Percentiles rank a stretch among this genome's conserved stretches.
phyloP scores from a whole-genome alignment of 2,888 invertebrate species.

The Plagodis dolabraria region DNA sequence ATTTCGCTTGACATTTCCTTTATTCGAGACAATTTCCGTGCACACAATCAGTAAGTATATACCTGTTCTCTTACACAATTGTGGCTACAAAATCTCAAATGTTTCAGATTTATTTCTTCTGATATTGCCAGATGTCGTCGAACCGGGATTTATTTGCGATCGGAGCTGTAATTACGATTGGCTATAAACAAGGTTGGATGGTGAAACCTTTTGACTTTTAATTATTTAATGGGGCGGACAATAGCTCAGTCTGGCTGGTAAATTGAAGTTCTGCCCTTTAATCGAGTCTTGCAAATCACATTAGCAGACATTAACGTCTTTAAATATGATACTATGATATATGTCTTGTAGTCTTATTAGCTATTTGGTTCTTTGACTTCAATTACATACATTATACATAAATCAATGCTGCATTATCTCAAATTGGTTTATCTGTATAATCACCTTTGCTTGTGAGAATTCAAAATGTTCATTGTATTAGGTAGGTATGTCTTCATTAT shows the following conservation, averaged over 20 bases:
- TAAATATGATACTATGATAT: slow-evolving; percentile 37
- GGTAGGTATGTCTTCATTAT: background rate
- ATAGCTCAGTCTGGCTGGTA: slow-evolving; percentile 47
- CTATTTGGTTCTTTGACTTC: too few species aligned
- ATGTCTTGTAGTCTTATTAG: slow-evolving; percentile 16
- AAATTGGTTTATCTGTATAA: too few species aligned
- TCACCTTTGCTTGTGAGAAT: too few species aligned
- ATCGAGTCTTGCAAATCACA: slow-evolving; percentile 58
- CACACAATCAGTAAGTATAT: slow-evolving; percentile 11
- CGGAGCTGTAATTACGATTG: slow-evolving; percentile 62
- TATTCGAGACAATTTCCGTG: slow-evolving; percentile 36
- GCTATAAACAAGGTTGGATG: slow-evolving; percentile 61
- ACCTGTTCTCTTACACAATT: slow-evolving; percentile 25
- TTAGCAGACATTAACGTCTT: slow-evolving; percentile 23
- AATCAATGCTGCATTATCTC: slow-evolving; percentile 1
- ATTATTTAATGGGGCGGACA: slow-evolving; percentile 64
- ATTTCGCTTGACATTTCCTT: slow-evolving; percentile 51
- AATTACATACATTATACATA: too few species aligned
- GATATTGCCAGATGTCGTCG: slow-evolving; percentile 53
- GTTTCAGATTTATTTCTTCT: slow-evolving; percentile 43
- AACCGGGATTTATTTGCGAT: slow-evolving; percentile 57
- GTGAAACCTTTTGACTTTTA: slow-evolving; percentile 72
- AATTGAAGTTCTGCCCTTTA: slow-evolving; percentile 61
- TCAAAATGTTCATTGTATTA: too few species aligned
- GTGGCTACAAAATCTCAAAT: slow-evolving; percentile 30